phyloP scores from a whole-genome alignment of 2,113 vertebrate genomes.

The Fukomys damarensis region DNA sequence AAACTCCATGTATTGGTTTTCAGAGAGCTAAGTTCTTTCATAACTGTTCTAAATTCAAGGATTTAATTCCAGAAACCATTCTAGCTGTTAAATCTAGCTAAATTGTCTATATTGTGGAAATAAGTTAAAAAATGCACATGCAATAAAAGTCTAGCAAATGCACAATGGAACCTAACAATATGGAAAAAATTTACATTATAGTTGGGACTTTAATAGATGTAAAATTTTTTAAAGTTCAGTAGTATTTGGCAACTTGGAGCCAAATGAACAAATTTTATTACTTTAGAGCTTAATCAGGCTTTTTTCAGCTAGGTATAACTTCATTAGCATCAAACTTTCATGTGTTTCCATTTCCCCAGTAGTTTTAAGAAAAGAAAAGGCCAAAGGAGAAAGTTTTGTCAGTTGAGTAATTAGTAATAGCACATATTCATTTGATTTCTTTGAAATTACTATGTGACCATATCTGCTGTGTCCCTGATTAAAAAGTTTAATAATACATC shows the following conservation, averaged over 20 bases:
- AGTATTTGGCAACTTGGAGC: neutral
- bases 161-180: neutral
- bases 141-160: neutral
- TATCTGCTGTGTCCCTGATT: neutral
- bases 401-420: neutral
- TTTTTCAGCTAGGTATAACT: neutral
- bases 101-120: neutral
- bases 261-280: neutral
- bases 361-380: neutral
- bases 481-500: conserved; percentile 1
- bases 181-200: neutral
- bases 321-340: neutral
- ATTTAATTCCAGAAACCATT: conserved; percentile 5
- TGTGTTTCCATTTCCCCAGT: neutral
- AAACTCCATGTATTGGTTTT: neutral
- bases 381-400: neutral
- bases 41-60: conserved; percentile 28
- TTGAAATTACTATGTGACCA: neutral
- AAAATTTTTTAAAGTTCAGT: neutral
- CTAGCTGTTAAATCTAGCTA: neutral
- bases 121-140: neutral
- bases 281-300: neutral
- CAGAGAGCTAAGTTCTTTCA: neutral
- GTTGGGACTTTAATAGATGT: conserved; percentile 28
- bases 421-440: neutral